These are phyloP conservation scores for Harpagifer antarcticus DNA, from an alignment of 2,797 vertebrate species.

Conservation along the genomic window DNA sequence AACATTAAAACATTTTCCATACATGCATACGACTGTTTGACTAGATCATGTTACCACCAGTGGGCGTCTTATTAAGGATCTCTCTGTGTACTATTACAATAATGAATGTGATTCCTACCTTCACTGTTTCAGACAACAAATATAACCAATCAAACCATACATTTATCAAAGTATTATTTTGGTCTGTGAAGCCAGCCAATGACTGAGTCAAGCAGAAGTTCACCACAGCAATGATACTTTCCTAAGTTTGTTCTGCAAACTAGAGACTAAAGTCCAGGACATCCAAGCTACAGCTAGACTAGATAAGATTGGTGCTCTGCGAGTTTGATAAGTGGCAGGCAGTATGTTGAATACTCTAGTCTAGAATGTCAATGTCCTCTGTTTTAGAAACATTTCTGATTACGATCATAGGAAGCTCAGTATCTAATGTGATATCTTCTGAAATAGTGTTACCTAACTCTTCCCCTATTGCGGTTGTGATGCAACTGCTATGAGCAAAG, in stretches of 20 bases:
- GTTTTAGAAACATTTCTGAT: conserved; percentile 22
- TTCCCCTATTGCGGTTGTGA: neutral
- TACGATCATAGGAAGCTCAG: neutral
- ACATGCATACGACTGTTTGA: neutral
- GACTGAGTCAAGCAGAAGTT: neutral
- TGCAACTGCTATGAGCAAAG: neutral
- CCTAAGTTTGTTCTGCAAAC: neutral
- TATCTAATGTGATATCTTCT: neutral
- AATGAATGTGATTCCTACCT: neutral
- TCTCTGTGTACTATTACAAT: neutral
- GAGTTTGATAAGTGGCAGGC: neutral
- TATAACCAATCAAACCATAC: neutral
- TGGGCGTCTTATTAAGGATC: too few relatives aligned
- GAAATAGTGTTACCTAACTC: neutral
- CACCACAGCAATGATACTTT: neutral
- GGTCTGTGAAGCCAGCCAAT: neutral
- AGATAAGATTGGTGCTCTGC: conserved; percentile 6
- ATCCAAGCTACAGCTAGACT: neutral
- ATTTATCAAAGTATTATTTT: neutral
- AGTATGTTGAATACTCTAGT: neutral
- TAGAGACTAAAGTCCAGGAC: neutral
- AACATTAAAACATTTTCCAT: neutral
- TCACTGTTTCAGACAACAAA: neutral
- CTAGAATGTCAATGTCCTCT: conserved; percentile 26
- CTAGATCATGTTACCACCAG: neutral